Evolutionary conservation across 1,140 invertebrate species (phyloP).

Genomic region (Bradynema listronoti): DNA sequence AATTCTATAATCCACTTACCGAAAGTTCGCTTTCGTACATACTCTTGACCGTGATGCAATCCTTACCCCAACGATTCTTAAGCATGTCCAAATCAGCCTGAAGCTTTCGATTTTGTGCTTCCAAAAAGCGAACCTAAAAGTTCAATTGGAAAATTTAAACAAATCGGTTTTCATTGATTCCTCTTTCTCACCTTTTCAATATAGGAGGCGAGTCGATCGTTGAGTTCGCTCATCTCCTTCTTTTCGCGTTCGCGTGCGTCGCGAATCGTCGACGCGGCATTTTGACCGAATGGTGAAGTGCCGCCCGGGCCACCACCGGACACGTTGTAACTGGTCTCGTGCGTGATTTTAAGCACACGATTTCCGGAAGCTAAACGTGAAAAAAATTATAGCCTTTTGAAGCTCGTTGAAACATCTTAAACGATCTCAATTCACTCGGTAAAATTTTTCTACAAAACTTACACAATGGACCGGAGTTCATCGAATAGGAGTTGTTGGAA

Average conservation of each 20-base stretch:
- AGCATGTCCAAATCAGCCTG: constrained; percentile 60
- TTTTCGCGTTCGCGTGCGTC: constrained; percentile 57
- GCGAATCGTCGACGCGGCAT: constrained; percentile 59
- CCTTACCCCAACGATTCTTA: constrained; percentile 60
- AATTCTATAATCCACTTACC: constrained; percentile 31
- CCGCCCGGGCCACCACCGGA: constrained; percentile 19
- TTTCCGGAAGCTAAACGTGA: constrained; percentile 35
- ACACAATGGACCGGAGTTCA: constrained; percentile 30
- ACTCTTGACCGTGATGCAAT: constrained; percentile 60
- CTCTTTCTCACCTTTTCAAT: constrained; percentile 49
- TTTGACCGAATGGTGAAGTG: constrained; percentile 51
- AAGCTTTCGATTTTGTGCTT: constrained; percentile 61
- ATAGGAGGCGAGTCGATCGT: constrained; percentile 54
- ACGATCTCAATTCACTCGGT: not conserved
- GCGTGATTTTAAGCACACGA: constrained; percentile 35
- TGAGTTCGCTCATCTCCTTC: constrained; percentile 56
- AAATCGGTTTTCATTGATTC: not conserved
- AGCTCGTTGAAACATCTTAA: not conserved
- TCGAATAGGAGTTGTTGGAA: constrained; percentile 32
- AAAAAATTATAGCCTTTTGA: not conserved
- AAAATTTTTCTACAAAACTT: constrained; percentile 16
- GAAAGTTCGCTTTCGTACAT: constrained; percentile 62
- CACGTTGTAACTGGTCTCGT: constrained; percentile 34
- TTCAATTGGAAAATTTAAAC: not conserved
- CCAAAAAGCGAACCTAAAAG: constrained; percentile 59